Conservation (phyloP, 2,797 vertebrate genomes). For the Sitta carolinensis region DNA sequence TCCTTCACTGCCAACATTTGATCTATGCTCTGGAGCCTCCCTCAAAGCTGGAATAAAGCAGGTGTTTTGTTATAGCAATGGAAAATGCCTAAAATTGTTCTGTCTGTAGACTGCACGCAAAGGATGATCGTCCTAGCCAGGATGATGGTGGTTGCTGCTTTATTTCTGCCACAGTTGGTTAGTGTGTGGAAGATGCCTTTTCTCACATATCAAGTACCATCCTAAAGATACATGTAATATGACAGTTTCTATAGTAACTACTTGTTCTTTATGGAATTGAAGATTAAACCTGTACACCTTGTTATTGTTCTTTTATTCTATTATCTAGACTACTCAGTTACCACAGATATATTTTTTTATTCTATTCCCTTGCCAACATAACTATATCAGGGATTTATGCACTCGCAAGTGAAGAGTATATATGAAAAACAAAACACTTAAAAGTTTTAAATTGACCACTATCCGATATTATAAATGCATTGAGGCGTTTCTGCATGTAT, state of each 20-base stretch:
- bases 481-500: background rate
- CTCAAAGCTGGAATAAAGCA: background rate
- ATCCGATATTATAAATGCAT: background rate
- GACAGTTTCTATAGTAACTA: slow-evolving; percentile 69
- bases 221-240: slow-evolving; percentile 13
- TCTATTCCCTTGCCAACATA: background rate
- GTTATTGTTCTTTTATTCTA: slow-evolving; percentile 49
- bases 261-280: slow-evolving; percentile 47
- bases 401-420: background rate
- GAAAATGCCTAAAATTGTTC: background rate
- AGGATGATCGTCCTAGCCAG: background rate
- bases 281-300: slow-evolving; percentile 51
- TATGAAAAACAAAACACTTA: background rate
- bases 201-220: background rate
- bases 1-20: background rate
- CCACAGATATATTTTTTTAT: background rate
- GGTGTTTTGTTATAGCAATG: background rate
- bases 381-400: background rate
- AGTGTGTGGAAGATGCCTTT: slow-evolving; percentile 19
- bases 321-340: slow-evolving; percentile 44
- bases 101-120: background rate
- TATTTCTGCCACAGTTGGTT: background rate
- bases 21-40: background rate
- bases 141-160: background rate
- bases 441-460: background rate